phyloP scores from a whole-genome alignment of 1,140 invertebrate genomes.

The Sipha flava region DNA sequence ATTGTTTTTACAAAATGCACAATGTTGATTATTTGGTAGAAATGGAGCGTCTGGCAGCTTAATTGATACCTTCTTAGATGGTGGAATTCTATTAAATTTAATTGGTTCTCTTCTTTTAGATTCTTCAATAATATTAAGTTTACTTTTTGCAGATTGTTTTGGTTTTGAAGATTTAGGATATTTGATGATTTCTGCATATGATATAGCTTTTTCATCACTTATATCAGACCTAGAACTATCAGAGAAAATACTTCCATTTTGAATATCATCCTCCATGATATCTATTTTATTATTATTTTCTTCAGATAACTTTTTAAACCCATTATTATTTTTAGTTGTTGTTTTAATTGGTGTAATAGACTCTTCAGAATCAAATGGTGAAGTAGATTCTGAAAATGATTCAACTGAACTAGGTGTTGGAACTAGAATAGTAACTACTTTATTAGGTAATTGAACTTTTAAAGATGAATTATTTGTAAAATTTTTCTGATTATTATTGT shows the following conservation, averaged over 20 bases:
- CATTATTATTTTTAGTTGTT: background rate
- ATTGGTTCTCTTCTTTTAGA: background rate
- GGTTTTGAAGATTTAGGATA: background rate
- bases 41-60: background rate
- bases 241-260: background rate
- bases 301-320: background rate
- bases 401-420: background rate
- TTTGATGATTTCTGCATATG: conserved; percentile 19
- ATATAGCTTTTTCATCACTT: conserved; percentile 3
- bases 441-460: background rate
- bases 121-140: background rate
- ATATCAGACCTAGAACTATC: conserved; percentile 1
- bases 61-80: conserved; percentile 15
- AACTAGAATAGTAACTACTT: background rate
- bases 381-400: background rate
- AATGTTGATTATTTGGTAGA: conserved; percentile 41
- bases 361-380: background rate
- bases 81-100: conserved; percentile 9
- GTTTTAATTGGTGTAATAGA: background rate
- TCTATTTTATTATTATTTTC: conserved; percentile 22
- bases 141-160: background rate
- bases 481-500: background rate
- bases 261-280: background rate
- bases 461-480: background rate
- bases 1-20: conserved; percentile 68